Base-by-base conservation (phyloP, 2,797 vertebrate genomes). In the Potorous gilbertii region DNA sequence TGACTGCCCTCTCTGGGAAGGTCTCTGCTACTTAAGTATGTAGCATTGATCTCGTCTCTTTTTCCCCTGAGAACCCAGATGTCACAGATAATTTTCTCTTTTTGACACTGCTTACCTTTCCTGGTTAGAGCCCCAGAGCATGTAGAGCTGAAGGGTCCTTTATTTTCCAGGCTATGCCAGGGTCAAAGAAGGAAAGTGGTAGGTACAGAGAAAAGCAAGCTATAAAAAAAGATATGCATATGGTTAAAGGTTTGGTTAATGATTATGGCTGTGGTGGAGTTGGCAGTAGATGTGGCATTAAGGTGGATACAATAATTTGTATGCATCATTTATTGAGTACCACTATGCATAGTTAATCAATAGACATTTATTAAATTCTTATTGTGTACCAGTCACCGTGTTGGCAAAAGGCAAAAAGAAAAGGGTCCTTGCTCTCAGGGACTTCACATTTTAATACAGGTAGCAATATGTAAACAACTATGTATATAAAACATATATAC, bases 241-340 rank as follows among this genome's bases (percentile, higher is more conserved):
- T 16, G 59, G 13, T 66, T 34, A 66, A 66, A 66, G 31, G 59
- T 11, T 66, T 62, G 57, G 57, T 62, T 12, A 66, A 66, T n/a
- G 31, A 66, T 34, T 16, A 4, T 12, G 59, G 31, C 16, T 66
- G 31, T n/a, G 59, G 13, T 66, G 91, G n/a, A 56, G 54, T n/a
- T 95, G 54, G 62, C 54, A 56, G 92, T 91, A 93, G n/a, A n/a
- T 92, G 94, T 96, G 87, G 59, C 13, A 66, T 34, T 66, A 62
- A 13, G 13, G 59, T 62, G 31, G 31, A 34, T 34, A 34, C 31
- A 4, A 29, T 59, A 59, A 59, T 62, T 34, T 34, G 31, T 34
- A 31, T 12, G 4, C 31, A 34, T 62, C 31, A 62, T 62, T 62
- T 34, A 62, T 34, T 62, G 59, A 62, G 59, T 16, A 62, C 11